Conservation (phyloP, 1,140 invertebrate genomes). For the Metopolophium dirhodum region DNA sequence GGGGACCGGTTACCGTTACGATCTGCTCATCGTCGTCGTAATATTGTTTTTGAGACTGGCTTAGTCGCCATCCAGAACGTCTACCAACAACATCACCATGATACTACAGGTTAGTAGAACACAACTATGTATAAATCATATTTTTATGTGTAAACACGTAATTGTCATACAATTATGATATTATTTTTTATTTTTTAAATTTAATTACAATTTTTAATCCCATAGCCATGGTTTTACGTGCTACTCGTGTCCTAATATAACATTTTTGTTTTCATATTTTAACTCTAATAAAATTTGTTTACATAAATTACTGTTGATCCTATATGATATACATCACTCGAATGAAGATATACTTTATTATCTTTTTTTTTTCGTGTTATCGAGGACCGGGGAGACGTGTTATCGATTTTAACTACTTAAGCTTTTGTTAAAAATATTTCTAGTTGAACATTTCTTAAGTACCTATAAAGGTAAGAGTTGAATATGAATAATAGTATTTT, state of each 20-base stretch:
- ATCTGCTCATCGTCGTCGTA: constrained; percentile 13
- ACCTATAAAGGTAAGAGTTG: neutral
- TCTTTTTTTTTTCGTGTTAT: too few relatives aligned
- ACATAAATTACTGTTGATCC: neutral
- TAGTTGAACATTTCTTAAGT: neutral
- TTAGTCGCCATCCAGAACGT: constrained; percentile 35
- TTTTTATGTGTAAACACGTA: neutral
- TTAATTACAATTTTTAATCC: neutral
- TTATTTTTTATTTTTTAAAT: neutral
- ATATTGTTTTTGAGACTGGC: neutral
- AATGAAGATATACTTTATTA: neutral
- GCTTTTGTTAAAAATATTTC: neutral
- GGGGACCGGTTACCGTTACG: constrained; percentile 37
- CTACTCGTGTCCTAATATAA: neutral
- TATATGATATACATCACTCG: neutral
- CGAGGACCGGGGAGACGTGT: too few relatives aligned
- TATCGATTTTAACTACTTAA: neutral
- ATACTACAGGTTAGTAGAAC: constrained; percentile 26
- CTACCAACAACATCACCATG: constrained; percentile 39
- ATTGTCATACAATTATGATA: neutral
- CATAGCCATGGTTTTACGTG: neutral
- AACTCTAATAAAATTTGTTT: neutral
- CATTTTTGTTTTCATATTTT: neutral
- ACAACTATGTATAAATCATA: neutral
- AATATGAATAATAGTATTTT: neutral